These are phyloP conservation scores for Cyprichromis sp. DNA, from an alignment of 2,113 vertebrate genomes.

Conservation along the genomic window DNA sequence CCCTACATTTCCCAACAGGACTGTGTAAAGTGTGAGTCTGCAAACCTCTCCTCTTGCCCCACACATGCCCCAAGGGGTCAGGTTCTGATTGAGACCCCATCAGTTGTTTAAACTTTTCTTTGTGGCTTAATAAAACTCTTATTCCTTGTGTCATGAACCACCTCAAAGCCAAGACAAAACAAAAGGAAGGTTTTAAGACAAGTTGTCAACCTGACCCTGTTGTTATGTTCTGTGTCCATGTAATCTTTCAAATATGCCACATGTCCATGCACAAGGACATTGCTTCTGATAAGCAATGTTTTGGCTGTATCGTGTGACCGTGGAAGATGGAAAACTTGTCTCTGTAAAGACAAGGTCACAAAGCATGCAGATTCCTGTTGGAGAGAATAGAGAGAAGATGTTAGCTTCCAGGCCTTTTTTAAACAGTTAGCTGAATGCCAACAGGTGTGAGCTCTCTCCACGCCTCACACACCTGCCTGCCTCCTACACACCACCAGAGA, in stretches of 20 bases:
- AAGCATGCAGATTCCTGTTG: neutral
- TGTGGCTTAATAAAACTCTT: neutral
- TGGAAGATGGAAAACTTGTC: neutral
- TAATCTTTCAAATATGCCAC: neutral
- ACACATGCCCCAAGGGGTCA: neutral
- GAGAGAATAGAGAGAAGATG: neutral
- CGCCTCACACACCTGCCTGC: neutral
- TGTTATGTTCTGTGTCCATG: neutral
- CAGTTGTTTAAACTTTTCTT: neutral
- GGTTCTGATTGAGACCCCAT: neutral
- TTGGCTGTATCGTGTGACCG: neutral
- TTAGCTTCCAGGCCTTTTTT: fast-evolving
- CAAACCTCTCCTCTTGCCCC: fast-evolving
- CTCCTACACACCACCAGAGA: neutral
- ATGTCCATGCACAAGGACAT: neutral
- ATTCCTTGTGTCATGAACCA: neutral
- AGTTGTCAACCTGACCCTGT: neutral
- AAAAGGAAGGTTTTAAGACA: neutral
- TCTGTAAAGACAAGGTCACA: neutral
- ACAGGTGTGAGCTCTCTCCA: fast-evolving
- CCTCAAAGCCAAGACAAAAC: neutral
- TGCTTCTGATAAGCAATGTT: neutral
- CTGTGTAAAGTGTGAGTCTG: neutral
- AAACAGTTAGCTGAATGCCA: neutral
- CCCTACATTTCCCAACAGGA: neutral